Conservation (phyloP, 2,797 vertebrate species). For the Streptopelia turtur region DNA sequence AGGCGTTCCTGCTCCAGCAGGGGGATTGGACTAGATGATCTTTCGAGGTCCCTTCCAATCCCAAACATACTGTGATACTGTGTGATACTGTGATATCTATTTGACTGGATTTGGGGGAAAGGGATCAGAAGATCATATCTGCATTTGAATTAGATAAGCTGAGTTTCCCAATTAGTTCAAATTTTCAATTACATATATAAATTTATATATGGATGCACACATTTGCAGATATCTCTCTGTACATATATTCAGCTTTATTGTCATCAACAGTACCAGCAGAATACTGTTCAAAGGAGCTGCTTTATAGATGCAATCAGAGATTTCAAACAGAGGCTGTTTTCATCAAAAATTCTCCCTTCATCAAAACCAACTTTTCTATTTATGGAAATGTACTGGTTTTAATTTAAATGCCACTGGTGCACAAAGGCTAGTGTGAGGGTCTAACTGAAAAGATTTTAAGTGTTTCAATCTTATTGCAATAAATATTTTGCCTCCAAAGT, state of each 20-base stretch:
- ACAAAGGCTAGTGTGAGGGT: not conserved
- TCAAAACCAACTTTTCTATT: slow-evolving; percentile 48
- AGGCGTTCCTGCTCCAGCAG: no score
- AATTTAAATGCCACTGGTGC: slow-evolving; percentile 52
- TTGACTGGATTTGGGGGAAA: not conserved
- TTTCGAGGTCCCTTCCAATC: no score
- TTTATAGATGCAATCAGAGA: slow-evolving; percentile 36
- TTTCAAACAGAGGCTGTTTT: slow-evolving; percentile 27
- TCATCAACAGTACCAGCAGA: slow-evolving; percentile 5
- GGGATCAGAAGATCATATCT: not conserved
- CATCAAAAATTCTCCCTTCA: slow-evolving; percentile 29
- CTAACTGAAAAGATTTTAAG: slow-evolving; percentile 19
- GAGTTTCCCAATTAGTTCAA: not conserved
- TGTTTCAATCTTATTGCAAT: slow-evolving; percentile 35
- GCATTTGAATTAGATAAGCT: not conserved
- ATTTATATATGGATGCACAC: not conserved
- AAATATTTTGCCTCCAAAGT: slow-evolving; percentile 19
- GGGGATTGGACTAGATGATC: no score
- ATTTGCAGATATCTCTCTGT: not conserved
- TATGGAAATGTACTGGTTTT: slow-evolving; percentile 4
- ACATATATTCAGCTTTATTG: slow-evolving; percentile 29
- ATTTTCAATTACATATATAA: not conserved
- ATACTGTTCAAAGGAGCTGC: slow-evolving; percentile 17
- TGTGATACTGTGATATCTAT: no score
- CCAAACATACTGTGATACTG: no score